phyloP scores from a whole-genome alignment of 1,140 invertebrate genomes.

The Tyrophagus putrescentiae region DNA sequence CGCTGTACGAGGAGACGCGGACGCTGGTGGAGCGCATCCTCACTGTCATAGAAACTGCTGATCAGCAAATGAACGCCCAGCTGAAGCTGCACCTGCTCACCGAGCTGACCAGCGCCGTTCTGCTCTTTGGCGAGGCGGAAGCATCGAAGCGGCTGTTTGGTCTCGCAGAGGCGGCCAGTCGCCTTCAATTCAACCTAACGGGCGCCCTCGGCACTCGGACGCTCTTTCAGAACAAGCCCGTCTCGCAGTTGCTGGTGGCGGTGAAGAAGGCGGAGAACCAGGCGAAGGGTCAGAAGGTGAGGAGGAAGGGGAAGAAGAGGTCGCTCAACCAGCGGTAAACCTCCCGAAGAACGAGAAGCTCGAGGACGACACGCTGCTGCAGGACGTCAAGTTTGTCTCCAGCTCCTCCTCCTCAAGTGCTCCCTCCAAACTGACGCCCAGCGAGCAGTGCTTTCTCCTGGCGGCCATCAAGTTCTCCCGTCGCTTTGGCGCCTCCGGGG shows the following conservation, averaged over 20 bases:
- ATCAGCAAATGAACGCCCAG: neutral
- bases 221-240: constrained; percentile 60
- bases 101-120: neutral
- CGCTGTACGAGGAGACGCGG: neutral
- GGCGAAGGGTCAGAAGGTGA: neutral
- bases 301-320: neutral
- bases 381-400: constrained; percentile 49
- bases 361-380: constrained; percentile 66
- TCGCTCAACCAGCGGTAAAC: constrained; percentile 10
- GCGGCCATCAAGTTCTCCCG: constrained; percentile 47
- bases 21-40: neutral
- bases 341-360: constrained; percentile 44
- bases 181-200: constrained; percentile 49
- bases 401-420: too few relatives aligned
- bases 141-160: neutral
- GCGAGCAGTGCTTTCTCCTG: constrained; percentile 63
- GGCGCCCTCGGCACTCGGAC: constrained; percentile 73
- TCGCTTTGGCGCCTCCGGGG: constrained; percentile 56
- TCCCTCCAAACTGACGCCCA: constrained; percentile 45
- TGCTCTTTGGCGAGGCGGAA: constrained; percentile 14
- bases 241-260: constrained; percentile 61
- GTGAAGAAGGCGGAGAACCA: constrained; percentile 36
- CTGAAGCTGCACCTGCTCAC: constrained; percentile 8
- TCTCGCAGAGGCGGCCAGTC: constrained; percentile 22
- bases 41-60: neutral